phyloP scores from a whole-genome alignment of 2,797 vertebrate species.

The Macropodus opercularis region DNA sequence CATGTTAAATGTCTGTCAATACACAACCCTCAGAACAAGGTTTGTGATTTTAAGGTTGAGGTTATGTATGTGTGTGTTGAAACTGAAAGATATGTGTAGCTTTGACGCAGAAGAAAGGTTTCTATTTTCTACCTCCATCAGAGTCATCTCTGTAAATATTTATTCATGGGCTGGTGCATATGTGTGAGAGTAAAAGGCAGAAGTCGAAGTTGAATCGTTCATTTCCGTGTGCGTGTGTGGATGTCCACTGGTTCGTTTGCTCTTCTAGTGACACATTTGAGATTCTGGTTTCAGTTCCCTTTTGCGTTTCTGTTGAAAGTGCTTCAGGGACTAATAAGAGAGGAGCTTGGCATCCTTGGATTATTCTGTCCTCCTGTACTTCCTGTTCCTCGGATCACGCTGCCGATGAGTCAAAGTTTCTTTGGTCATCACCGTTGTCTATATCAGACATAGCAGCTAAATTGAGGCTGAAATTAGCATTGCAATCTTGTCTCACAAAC shows the following conservation, averaged over 20 bases:
- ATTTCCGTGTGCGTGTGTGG: not conserved
- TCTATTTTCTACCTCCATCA: constrained; percentile 59
- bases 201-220: constrained; percentile 15
- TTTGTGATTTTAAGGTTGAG: not conserved
- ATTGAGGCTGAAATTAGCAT: too few species aligned
- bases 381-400: too few species aligned
- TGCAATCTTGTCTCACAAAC: too few species aligned
- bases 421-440: too few species aligned
- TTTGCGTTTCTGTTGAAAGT: too few species aligned
- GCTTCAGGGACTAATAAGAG: too few species aligned
- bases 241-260: not conserved
- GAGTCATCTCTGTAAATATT: constrained; percentile 49
- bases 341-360: too few species aligned
- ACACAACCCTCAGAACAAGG: constrained; percentile 19
- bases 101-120: constrained; percentile 1
- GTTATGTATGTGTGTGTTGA: not conserved
- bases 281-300: too few species aligned
- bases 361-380: too few species aligned
- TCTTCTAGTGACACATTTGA: not conserved
- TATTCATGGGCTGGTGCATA: constrained; percentile 23
- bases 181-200: constrained; percentile 48
- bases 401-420: too few species aligned
- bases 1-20: not conserved
- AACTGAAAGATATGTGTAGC: constrained; percentile 1
- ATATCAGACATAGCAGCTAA: too few species aligned